Base-by-base conservation (phyloP, 2,888 invertebrate genomes). In the Tipula lateralis region DNA sequence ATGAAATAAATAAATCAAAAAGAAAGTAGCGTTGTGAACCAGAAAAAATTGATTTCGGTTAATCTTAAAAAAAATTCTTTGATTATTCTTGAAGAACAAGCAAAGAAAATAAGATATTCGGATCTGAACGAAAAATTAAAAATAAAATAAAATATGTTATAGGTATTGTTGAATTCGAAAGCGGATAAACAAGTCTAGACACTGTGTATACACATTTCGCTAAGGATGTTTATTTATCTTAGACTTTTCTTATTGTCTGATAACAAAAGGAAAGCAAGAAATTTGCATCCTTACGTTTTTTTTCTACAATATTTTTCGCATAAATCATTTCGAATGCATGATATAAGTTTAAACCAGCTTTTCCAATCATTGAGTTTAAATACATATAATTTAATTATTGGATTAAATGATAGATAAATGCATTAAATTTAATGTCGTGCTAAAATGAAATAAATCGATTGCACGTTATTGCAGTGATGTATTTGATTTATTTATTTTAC, bases 191-290 rank as follows among this genome's bases (percentile, higher is more conserved):
- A 24, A 66, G 66, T 66, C 66, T 66, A 66, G 66, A 39, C 32
- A 44, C 24, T 24, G 1, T 9, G 50, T 50, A 12, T 66, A 12
- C 24, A 24, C 16, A 12, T 66, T 66, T 19, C 24, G 66, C 9
- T 66, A 66, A 66, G 66, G 66, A 66, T 66, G 66, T 66, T 66
- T 66, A 66, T 66, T 66, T 66, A 32, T 39, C 24, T 66, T 66
- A 66, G 24, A 66, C 24, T 24, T 66, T 66, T 66, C 66, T 7
- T 66, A 24, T 24, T 66, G 24, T 24, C 9, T 66, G 66, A 66
- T 66, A 66, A 66, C 66, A 66, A 66, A 66, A 24, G 66, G 24
- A 24, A 24, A 24, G 24, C 2, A 66, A 66, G 9, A 66, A 24
- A 66, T 66, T 66, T 66, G 24, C 24, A 24, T 19, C 3, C 9